Conservation (phyloP, 2,113 vertebrate genomes). For the Scomber colias region DNA sequence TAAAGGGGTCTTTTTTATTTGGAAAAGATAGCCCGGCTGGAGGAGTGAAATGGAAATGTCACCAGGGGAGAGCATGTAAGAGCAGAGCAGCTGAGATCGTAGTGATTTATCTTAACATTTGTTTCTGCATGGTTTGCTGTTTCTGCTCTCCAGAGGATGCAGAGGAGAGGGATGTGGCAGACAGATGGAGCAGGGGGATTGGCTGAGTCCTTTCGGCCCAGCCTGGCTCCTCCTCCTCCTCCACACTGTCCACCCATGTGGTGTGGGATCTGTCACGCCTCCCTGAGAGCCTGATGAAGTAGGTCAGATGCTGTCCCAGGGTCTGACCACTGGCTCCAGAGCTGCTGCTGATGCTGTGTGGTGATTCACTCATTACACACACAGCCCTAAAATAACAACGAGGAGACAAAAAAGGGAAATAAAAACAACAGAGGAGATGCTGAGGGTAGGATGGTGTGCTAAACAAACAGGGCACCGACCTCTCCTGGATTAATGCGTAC, state of each 20-base stretch:
- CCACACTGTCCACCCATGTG: constrained; percentile 53
- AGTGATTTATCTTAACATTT: constrained; percentile 79
- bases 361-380: constrained; percentile 73
- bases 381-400: constrained; percentile 60
- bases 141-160: constrained; percentile 74
- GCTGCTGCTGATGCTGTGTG: constrained; percentile 45
- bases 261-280: constrained; percentile 69
- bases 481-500: constrained; percentile 39
- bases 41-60: constrained; percentile 75
- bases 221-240: constrained; percentile 49
- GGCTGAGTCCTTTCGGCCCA: constrained; percentile 62
- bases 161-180: constrained; percentile 70
- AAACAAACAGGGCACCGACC: constrained; percentile 52
- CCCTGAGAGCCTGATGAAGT: constrained; percentile 76
- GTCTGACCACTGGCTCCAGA: constrained; percentile 74
- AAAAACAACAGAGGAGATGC: constrained; percentile 2
- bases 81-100: constrained; percentile 63
- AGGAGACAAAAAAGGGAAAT: neutral
- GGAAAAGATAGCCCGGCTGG: constrained; percentile 45
- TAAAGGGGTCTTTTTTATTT: constrained; percentile 38
- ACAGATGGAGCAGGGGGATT: constrained; percentile 71
- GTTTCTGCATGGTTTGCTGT: constrained; percentile 75
- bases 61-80: constrained; percentile 69
- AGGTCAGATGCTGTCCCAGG: constrained; percentile 80
- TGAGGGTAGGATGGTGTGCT: constrained; percentile 17